Conservation (phyloP, 2,113 vertebrate species). For the Pluvialis apricaria region DNA sequence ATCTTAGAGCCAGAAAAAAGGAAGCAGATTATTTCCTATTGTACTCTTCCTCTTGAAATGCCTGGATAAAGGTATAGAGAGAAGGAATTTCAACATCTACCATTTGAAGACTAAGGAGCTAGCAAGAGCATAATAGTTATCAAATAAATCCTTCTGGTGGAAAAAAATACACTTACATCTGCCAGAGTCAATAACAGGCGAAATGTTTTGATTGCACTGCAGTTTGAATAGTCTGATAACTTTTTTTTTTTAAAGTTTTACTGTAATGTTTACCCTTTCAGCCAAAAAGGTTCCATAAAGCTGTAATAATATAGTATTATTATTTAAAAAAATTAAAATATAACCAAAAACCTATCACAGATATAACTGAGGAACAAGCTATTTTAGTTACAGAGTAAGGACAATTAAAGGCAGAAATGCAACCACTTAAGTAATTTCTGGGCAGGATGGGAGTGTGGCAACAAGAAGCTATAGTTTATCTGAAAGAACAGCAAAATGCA, state of each 20-base stretch:
- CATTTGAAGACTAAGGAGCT: neutral
- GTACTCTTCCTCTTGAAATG: neutral
- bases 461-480: neutral
- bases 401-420: neutral
- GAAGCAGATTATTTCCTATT: neutral
- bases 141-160: neutral
- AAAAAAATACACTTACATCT: neutral
- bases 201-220: neutral
- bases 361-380: neutral
- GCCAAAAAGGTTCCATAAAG: neutral
- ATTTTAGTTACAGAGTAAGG: neutral
- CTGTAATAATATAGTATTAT: no score
- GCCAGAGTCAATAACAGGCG: neutral
- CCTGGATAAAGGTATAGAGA: neutral
- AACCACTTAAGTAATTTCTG: neutral
- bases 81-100: neutral
- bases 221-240: neutral
- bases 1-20: neutral
- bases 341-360: neutral
- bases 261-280: neutral
- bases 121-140: neutral
- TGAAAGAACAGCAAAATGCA: neutral
- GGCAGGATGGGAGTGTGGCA: neutral
- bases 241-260: neutral
- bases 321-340: neutral